Evolutionary conservation across 2,113 vertebrate genomes (phyloP).

Genomic region (Myocastor coypus): DNA sequence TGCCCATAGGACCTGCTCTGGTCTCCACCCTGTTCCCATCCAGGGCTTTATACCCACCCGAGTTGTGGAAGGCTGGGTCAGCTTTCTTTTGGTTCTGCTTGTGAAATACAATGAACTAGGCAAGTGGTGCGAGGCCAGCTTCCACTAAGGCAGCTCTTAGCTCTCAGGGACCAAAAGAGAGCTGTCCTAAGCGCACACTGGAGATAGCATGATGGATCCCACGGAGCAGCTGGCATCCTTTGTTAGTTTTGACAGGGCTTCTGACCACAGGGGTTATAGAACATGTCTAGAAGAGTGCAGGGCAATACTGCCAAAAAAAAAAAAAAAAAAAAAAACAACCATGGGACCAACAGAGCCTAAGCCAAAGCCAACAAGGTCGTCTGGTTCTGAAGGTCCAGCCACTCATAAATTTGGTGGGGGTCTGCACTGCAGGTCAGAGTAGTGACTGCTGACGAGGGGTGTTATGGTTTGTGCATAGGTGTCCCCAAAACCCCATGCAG

Average conservation of each 20-base stretch:
- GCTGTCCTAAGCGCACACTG: neutral
- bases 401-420: fast-evolving
- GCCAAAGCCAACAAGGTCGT: neutral
- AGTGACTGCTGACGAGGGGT: neutral
- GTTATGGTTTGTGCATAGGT: too few species aligned
- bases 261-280: neutral
- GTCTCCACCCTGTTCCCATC: neutral
- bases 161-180: neutral
- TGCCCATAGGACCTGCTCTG: neutral
- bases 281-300: neutral
- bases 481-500: too few species aligned
- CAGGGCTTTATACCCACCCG: neutral
- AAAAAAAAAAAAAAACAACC: too few species aligned
- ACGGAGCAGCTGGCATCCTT: neutral
- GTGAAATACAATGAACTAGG: neutral
- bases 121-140: neutral
- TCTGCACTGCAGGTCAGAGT: neutral
- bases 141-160: neutral
- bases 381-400: neutral
- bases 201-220: neutral
- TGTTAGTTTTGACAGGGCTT: neutral
- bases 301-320: neutral
- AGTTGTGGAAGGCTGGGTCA: neutral
- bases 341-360: neutral
- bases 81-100: neutral